These are phyloP conservation scores for Artibeus jamaicensis DNA, from an alignment of 2,797 vertebrate species.

Conservation along the genomic window DNA sequence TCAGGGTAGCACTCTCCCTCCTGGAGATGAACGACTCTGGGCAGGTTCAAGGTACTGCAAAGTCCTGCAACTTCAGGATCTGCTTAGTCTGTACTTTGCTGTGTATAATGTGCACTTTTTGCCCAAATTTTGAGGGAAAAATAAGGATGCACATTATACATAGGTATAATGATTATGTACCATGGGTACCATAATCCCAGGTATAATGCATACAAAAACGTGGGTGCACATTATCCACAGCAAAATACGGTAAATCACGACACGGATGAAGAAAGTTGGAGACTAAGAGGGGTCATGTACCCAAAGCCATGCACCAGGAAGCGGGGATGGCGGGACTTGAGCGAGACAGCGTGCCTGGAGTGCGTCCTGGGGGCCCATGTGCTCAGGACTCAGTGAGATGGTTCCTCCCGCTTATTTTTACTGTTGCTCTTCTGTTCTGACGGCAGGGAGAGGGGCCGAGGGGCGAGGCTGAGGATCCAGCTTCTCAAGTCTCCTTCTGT, in stretches of 20 bases:
- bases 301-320: not conserved
- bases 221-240: too few relatives aligned
- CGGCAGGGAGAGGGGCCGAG: not conserved
- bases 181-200: too few relatives aligned
- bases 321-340: not conserved
- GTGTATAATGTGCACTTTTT: too few relatives aligned
- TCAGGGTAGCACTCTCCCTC: not conserved
- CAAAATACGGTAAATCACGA: not conserved
- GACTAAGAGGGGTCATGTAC: not conserved
- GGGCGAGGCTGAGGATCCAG: not conserved
- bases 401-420: not conserved
- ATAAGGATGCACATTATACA: too few relatives aligned
- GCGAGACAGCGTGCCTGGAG: not conserved
- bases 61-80: not conserved
- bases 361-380: accelerated
- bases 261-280: not conserved
- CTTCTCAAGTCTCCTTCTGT: not conserved
- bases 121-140: too few relatives aligned
- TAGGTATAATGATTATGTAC: too few relatives aligned
- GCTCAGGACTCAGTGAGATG: accelerated
- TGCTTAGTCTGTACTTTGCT: not conserved
- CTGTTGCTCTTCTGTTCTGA: not conserved
- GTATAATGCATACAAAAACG: too few relatives aligned
- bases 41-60: not conserved
- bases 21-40: not conserved